phyloP scores from a whole-genome alignment of 2,888 invertebrate genomes.

The Sphinx pinastri region DNA sequence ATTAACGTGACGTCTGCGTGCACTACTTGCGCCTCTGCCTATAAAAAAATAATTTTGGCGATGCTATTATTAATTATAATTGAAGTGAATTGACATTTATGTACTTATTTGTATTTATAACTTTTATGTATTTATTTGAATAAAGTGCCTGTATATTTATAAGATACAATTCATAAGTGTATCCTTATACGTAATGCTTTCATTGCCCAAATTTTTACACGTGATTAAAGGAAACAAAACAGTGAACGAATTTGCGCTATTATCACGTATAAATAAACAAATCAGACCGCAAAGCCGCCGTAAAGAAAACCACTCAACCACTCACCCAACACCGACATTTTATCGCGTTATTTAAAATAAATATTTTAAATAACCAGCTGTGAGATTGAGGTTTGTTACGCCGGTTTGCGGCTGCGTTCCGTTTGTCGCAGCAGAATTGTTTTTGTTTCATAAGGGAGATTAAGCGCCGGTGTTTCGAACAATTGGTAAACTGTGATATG shows the following conservation, averaged over 20 bases:
- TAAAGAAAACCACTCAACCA: conserved; percentile 43
- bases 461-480: conserved; percentile 23
- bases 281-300: conserved; percentile 43
- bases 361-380: conserved; percentile 58
- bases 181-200: neutral
- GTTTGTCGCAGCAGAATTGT: conserved; percentile 50
- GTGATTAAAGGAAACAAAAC: conserved; percentile 4
- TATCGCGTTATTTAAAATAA: conserved; percentile 57
- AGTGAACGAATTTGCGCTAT: neutral
- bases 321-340: conserved; percentile 40
- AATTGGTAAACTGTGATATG: too few relatives aligned
- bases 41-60: too few relatives aligned
- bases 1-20: too few relatives aligned
- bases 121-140: too few relatives aligned
- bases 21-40: too few relatives aligned
- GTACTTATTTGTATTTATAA: too few relatives aligned
- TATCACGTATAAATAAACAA: conserved; percentile 42
- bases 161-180: too few relatives aligned
- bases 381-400: conserved; percentile 48
- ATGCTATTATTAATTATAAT: too few relatives aligned
- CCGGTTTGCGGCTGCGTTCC: conserved; percentile 41
- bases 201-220: neutral
- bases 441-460: conserved; percentile 48
- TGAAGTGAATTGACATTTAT: too few relatives aligned
- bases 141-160: too few relatives aligned